A percentile compares a stretch with the other conserved stretches of the same genome.
Conservation (phyloP, 2,888 invertebrate genomes). For the Parnassius apollo region DNA sequence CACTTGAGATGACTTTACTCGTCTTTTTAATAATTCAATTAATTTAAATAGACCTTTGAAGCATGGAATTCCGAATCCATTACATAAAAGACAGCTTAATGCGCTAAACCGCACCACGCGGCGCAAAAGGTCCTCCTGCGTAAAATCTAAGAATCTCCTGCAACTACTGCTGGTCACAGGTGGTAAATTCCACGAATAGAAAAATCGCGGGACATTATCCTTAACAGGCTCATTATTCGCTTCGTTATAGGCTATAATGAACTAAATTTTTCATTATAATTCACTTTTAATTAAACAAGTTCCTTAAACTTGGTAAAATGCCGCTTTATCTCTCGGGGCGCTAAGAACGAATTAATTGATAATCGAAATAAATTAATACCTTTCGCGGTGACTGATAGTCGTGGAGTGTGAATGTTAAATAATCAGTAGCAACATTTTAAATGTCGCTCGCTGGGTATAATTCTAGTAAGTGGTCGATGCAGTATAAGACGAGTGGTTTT, state of each 20-base stretch:
- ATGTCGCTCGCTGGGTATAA: conserved; percentile 64
- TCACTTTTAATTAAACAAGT: conserved; percentile 60
- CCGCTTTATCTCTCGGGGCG: conserved; percentile 63
- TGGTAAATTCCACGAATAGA: conserved; percentile 58
- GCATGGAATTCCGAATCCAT: conserved; percentile 74
- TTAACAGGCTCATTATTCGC: conserved; percentile 42
- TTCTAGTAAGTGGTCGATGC: conserved; percentile 39
- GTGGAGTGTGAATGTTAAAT: conserved; percentile 56
- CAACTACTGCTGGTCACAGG: conserved; percentile 52
- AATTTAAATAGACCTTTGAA: conserved; percentile 72
- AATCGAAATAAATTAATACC: conserved; percentile 61
- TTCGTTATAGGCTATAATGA: conserved; percentile 56
- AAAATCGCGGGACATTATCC: conserved; percentile 43
- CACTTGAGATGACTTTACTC: conserved; percentile 49
- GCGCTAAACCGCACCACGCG: conserved; percentile 43
- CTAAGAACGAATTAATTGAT: conserved; percentile 75
- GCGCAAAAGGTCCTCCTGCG: conserved; percentile 45
- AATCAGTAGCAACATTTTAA: conserved; percentile 72
- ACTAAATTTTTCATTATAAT: conserved; percentile 67
- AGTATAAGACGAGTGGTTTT: conserved; percentile 37
- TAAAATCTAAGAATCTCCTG: conserved; percentile 51
- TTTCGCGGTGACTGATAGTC: conserved; percentile 58
- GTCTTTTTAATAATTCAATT: conserved; percentile 72
- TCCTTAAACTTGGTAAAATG: conserved; percentile 48
- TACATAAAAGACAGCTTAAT: conserved; percentile 68